These are phyloP conservation scores for Pediacus dermestoides DNA, from an alignment of 2,888 invertebrate species.

Conservation along the genomic window DNA sequence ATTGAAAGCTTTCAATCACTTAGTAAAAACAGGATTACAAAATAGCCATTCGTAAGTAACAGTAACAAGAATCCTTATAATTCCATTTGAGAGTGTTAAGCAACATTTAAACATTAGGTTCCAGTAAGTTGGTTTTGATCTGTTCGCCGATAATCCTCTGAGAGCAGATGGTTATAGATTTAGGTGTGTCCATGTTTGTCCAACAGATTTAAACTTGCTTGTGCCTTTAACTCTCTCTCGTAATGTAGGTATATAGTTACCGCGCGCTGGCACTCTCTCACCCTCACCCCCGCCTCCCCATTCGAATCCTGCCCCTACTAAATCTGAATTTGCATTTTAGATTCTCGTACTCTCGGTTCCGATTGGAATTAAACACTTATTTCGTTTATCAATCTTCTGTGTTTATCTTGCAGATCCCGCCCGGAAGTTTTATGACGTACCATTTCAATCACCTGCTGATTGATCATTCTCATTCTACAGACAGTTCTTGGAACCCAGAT, in stretches of 20 bases:
- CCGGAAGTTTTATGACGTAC: too few relatives aligned
- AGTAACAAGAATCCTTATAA: conserved; percentile 26
- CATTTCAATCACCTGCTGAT: too few relatives aligned
- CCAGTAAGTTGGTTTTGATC: conserved; percentile 46
- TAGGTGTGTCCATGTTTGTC: conserved; percentile 52
- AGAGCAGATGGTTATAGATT: conserved; percentile 49
- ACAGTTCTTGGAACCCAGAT: too few relatives aligned
- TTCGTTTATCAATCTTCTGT: conserved; percentile 43
- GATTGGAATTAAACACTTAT: conserved; percentile 49
- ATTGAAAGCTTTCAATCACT: too few relatives aligned
- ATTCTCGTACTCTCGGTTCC: conserved; percentile 40
- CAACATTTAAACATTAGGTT: conserved; percentile 42
- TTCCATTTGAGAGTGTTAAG: conserved; percentile 32
- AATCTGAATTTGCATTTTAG: conserved; percentile 51
- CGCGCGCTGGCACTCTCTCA: conserved; percentile 22
- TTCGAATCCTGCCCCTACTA: conserved; percentile 23
- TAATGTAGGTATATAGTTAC: conserved; percentile 39
- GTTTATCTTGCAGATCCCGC: conserved; percentile 44
- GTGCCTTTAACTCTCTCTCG: conserved; percentile 30
- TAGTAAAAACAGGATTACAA: conserved; percentile 17
- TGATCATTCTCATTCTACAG: too few relatives aligned
- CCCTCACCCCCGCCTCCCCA: conserved; percentile 14
- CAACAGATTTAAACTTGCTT: conserved; percentile 50
- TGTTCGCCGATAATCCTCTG: conserved; percentile 49
- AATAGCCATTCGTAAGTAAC: conserved; percentile 16